Percentiles rank a stretch among this genome's conserved stretches.
These are phyloP conservation scores for Antitype chi DNA, from an alignment of 2,888 invertebrate species.

Conservation along the genomic window DNA sequence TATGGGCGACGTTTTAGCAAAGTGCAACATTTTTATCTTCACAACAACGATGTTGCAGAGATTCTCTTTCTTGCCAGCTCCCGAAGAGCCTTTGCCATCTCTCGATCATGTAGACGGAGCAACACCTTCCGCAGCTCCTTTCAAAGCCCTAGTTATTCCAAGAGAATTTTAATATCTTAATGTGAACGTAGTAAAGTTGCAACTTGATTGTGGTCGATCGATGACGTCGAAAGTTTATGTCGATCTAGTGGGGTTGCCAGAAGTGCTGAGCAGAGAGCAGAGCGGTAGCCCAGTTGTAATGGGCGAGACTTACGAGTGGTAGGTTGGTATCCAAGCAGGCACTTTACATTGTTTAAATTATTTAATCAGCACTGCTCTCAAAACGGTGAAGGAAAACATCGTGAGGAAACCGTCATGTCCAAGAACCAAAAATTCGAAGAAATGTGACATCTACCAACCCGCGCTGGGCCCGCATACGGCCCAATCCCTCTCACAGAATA, in stretches of 20 bases:
- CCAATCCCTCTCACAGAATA: too few relatives aligned
- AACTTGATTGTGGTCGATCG: background rate
- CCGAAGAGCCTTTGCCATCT: slow-evolving; percentile 92
- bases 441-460: too few relatives aligned
- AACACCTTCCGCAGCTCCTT: slow-evolving; percentile 94
- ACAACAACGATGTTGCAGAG: slow-evolving; percentile 93
- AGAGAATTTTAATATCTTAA: slow-evolving; percentile 70
- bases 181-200: background rate
- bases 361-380: too few relatives aligned
- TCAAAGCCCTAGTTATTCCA: slow-evolving; percentile 91
- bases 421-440: too few relatives aligned
- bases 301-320: too few relatives aligned
- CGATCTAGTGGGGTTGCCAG: background rate
- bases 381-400: too few relatives aligned
- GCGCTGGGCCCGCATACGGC: too few relatives aligned
- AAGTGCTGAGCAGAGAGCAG: too few relatives aligned
- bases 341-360: too few relatives aligned
- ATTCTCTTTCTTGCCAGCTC: slow-evolving; percentile 92
- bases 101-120: slow-evolving; percentile 94
- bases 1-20: slow-evolving; percentile 94
- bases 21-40: slow-evolving; percentile 95
- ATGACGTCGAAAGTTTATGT: background rate
- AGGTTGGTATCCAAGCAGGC: too few relatives aligned
- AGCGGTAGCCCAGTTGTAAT: too few relatives aligned
- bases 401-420: too few relatives aligned